Percentiles rank a stretch among this genome's conserved stretches.
These are phyloP conservation scores for Diploscapter pachys DNA, from an alignment of 1,140 invertebrate genomes.

Conservation along the genomic window DNA sequence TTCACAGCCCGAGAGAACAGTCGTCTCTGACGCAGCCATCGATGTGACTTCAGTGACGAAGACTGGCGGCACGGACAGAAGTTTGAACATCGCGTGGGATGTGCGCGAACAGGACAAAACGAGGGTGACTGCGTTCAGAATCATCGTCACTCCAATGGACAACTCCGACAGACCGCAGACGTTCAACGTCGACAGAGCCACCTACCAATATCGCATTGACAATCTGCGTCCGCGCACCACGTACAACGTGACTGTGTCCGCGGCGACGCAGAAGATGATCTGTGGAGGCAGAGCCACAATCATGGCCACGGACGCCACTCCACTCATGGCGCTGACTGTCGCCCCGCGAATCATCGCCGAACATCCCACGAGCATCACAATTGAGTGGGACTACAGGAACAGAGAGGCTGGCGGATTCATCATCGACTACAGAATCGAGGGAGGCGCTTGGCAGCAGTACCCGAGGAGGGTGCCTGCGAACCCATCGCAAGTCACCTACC, in stretches of 20 bases:
- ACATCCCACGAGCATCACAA: constrained; percentile 50
- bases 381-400: constrained; percentile 51
- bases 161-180: constrained; percentile 44
- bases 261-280: constrained; percentile 43
- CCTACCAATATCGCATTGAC: constrained; percentile 54
- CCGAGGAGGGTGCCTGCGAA: constrained; percentile 50
- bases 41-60: constrained; percentile 45
- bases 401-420: constrained; percentile 50
- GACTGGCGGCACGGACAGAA: constrained; percentile 44
- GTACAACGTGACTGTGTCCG: constrained; percentile 57
- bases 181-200: constrained; percentile 53
- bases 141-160: constrained; percentile 51
- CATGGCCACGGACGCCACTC: constrained; percentile 54
- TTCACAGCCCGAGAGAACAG: constrained; percentile 43
- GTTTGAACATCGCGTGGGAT: constrained; percentile 49
- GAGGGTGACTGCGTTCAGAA: constrained; percentile 51
- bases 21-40: constrained; percentile 41
- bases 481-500: constrained; percentile 48
- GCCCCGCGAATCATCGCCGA: constrained; percentile 55
- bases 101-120: constrained; percentile 44
- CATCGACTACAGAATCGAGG: constrained; percentile 55
- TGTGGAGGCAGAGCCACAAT: constrained; percentile 43
- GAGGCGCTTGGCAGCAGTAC: constrained; percentile 52
- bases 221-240: constrained; percentile 46
- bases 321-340: constrained; percentile 40